Evolutionary conservation across 2,113 vertebrate species (phyloP), one percentile per base, ranked within the genome.

Genomic region (Poeciliopsis retropinna): DNA sequence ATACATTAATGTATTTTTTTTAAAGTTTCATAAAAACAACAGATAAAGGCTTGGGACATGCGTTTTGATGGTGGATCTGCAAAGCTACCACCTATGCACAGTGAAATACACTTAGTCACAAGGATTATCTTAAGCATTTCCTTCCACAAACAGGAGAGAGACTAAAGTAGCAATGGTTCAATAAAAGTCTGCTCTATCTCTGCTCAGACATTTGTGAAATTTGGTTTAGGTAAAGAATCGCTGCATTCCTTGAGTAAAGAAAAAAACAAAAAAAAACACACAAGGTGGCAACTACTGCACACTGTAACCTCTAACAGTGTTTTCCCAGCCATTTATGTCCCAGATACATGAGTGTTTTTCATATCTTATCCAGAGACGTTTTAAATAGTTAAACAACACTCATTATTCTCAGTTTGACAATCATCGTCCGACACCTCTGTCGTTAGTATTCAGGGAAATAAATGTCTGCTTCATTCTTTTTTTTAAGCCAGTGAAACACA

Each of bases 121-220:
- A 11, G 4, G 5, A 25, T 65, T 80, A 77, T 77, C 70, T 47
- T 62, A 70, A 60, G 2, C 29, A 25, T 67, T 72, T 76, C 61
- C 11, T 41, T n/a, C 28, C 2, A 39, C 34, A 81, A 80, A 71
- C 12, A 67, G 4, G 11, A 22, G 15, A 13, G 27, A 67, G 57
- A 72, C 47, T 60, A 68, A 75, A 83, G 72, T 75, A 72, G 79
- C n/a, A 0, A 29, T 22, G 30, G 64, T 81, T 80, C 76, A 32
- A 69, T 65, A 70, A 76, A 27, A 71, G 41, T 17, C 57, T 78
- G 29, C 37, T 39, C 70, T 60, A 83, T 60, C 72, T 72, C 66
- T 60, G 67, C 60, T 69, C 47, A 76, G n/a, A 76, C 54, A 9
- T 64, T 47, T 30, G 28, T n/a, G 60, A 30, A 29, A 41, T 41